Base-by-base conservation (phyloP, 2,888 invertebrate species). In the Dolomedes plantarius region DNA sequence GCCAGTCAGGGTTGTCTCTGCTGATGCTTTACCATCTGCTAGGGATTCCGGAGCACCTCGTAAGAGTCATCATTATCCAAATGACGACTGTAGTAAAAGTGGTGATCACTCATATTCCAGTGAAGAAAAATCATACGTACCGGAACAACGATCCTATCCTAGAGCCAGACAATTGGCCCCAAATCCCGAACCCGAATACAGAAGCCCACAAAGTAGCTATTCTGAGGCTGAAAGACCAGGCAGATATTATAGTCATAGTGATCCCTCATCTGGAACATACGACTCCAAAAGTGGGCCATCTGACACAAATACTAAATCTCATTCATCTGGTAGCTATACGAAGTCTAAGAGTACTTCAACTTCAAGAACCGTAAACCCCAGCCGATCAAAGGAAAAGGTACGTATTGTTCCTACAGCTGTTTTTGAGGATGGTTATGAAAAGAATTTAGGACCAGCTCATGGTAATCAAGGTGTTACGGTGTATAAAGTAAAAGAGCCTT, bases 321-420 rank as follows among this genome's bases (percentile, higher is more conserved):
- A 32, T 1, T 32, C 67, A 7, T 36, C 39, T 41, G 69, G 41
- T 2, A 69, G 69, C 5, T 69, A 69, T 41, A 27, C 69, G 13
- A 41, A 27, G 6, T 78, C 78, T 3, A 74, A 67, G 16, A 69
- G 81, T 27, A 27, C 68, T 9, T 82, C 81, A 16, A 23, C 68
- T 11, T 81, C 81, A 0, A 56, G 39, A n/a, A 81, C 81, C 0
- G 23, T 68, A 11, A 67, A 50, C 5, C 67, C 73, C 0, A 67
- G 67, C 0, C 67, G 50, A 27, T 23, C 23, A 1, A n/a, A 29
- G 11, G n/a, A n/a, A n/a, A 32, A 64, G 6, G 77, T 67, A 5
- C 27, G 28, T 23, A 65, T 73, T 13, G 13, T 56, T 19, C 31
- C 50, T 6, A n/a, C 46, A 6, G 29, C 31, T 6, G 19, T 29